Evolutionary conservation across 2,797 vertebrate species (phyloP), one percentile per base, ranked within the genome.

Genomic region (Pagetopsis macropterus): DNA sequence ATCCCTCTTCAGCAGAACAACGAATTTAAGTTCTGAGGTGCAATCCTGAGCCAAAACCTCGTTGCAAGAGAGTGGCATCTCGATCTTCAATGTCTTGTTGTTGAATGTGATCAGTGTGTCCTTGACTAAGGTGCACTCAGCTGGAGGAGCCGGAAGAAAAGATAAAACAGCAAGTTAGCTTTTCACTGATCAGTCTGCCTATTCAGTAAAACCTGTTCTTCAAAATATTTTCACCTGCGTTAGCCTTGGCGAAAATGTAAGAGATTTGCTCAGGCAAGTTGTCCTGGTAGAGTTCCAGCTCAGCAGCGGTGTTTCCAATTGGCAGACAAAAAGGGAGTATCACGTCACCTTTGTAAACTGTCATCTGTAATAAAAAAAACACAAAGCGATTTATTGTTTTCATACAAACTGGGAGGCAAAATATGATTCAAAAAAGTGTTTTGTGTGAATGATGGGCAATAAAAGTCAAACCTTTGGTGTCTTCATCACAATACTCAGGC

Each of bases 11-110:
- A 94, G 72, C 71, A 93, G 87, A 84, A 97, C 91, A 56, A 96
- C 73, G 79, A 96, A 97, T 83, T 95, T 96, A 46, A 94, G 87
- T 72, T 96, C 94, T 14, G 74, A 3, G 17, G 94, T 95, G 64
- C 95, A 95, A 72, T 97, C 96, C 74, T 96, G 95, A 68, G 90
- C 92, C 86, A 97, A 79, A 62, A 97, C 82, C 48, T 96, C 94
- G 87, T 89, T 84, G 84, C 95, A 97, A 21, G 91, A 93, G 70
- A 81, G 82, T 5, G 95, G 94, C 90, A 95, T 90, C 66, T 92
- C 81, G 3, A 92, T 94, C 63, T 83, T 90, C 81, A 79, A 92
- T 60, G 40, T 78, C 65, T 71, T 87, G 1, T 91, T 86, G 75
- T 92, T 93, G 81, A 93, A 93, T 52, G 91, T 92, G 46, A 16